These are phyloP conservation scores for Ramphastos sulfuratus DNA, from an alignment of 2,113 vertebrate genomes.

Conservation along the genomic window DNA sequence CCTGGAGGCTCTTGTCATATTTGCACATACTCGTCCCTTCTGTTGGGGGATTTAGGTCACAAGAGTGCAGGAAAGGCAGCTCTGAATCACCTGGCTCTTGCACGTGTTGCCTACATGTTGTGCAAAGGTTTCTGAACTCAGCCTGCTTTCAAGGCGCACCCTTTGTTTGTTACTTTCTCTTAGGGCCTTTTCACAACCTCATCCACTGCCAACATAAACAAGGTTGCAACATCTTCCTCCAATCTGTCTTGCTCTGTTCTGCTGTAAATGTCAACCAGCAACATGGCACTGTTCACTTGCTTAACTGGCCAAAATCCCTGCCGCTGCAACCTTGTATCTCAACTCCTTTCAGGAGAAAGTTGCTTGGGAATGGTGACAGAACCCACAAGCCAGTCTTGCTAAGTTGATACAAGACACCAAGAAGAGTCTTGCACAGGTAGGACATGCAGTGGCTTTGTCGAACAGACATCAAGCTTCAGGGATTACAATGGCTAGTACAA, in stretches of 20 bases:
- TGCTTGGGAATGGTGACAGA: not conserved
- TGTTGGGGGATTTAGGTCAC: conserved; percentile 48
- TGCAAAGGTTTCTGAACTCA: conserved; percentile 47
- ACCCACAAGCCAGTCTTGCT: not conserved
- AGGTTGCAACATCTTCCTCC: conserved; percentile 37
- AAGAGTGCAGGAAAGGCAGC: not conserved
- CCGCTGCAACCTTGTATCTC: not conserved
- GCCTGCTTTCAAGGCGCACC: conserved; percentile 27
- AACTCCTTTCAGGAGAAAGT: conserved; percentile 22
- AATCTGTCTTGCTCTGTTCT: not conserved
- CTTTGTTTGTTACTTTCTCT: conserved; percentile 65
- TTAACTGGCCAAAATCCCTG: conserved; percentile 7
- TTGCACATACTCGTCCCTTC: conserved; percentile 12
- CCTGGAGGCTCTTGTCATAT: not conserved
- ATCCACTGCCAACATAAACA: conserved; percentile 42
- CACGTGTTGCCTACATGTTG: conserved; percentile 9
- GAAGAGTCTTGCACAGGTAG: not conserved
- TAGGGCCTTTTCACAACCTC: conserved; percentile 53
- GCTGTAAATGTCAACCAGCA: conserved; percentile 1
- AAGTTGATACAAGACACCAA: not conserved
- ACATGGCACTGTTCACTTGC: not conserved
- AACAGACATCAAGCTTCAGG: not conserved
- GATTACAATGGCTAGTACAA: not conserved
- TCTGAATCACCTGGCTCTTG: conserved; percentile 38
- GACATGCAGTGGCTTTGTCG: not conserved